Evolutionary conservation across 2,113 vertebrate genomes (phyloP).

Genomic region (Cairina moschata): DNA sequence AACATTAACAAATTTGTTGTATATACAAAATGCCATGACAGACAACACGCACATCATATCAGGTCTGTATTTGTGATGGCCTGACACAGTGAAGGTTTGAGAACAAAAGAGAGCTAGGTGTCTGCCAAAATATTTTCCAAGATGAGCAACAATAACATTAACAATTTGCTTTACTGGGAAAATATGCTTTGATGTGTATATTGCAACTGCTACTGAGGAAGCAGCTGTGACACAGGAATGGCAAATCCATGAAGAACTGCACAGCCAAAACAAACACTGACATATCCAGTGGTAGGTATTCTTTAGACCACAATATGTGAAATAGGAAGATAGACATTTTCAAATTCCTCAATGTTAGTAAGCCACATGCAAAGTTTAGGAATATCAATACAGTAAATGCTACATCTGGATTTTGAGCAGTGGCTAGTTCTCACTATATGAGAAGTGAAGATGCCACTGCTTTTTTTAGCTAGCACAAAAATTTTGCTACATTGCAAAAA

Average conservation of each 20-base stretch:
- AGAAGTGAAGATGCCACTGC: not conserved
- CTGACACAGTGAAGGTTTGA: not conserved
- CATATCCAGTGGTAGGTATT: not conserved
- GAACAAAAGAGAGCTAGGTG: not conserved
- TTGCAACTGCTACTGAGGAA: slow-evolving; percentile 12
- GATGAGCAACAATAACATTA: not conserved
- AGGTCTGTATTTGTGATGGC: not conserved
- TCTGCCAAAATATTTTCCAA: slow-evolving; percentile 29
- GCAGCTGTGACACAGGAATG: slow-evolving; percentile 26
- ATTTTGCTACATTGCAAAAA: not conserved
- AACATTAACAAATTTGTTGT: not conserved
- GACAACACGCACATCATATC: not conserved
- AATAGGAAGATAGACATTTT: not conserved
- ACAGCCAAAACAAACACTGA: slow-evolving; percentile 25
- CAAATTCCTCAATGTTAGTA: not conserved
- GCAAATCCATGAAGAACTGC: slow-evolving; percentile 16
- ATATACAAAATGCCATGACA: not conserved
- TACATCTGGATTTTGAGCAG: not conserved
- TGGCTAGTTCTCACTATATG: not conserved
- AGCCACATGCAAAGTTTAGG: not conserved
- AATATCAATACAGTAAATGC: not conserved
- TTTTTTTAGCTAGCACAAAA: not conserved
- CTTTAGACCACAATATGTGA: not conserved
- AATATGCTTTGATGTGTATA: slow-evolving; percentile 11
- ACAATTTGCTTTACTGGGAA: slow-evolving; percentile 22